Evolutionary conservation across 1,140 invertebrate genomes (phyloP).

Genomic region (Dreissena rostriformis): DNA sequence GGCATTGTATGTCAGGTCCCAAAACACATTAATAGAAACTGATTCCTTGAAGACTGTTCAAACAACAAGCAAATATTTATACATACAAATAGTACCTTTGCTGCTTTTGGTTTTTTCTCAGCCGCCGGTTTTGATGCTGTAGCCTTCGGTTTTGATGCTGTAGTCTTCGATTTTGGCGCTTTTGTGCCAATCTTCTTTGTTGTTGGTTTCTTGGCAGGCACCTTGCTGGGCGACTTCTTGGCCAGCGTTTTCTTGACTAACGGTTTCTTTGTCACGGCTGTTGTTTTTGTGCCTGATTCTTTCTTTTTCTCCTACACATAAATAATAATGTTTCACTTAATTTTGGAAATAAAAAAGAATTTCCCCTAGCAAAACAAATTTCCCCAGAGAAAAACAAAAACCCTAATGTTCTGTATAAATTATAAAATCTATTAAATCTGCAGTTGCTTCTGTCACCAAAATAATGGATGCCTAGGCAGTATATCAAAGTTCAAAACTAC

Average conservation of each 20-base stretch:
- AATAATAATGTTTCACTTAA: not conserved
- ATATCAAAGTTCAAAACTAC: too few species aligned
- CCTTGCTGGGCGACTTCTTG: conserved; percentile 38
- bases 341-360: not conserved
- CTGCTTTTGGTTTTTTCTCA: conserved; percentile 47
- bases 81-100: conserved; percentile 30
- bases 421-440: too few species aligned
- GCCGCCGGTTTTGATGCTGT: not conserved
- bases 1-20: too few species aligned
- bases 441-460: too few species aligned
- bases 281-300: not conserved
- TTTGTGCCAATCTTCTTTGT: conserved; percentile 8
- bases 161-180: conserved; percentile 16
- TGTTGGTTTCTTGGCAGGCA: conserved; percentile 15
- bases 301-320: not conserved
- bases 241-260: not conserved
- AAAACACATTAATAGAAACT: too few species aligned
- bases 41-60: too few species aligned
- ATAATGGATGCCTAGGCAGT: too few species aligned
- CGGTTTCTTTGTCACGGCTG: not conserved
- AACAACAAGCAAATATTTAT: not conserved
- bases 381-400: too few species aligned
- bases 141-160: not conserved
- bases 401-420: too few species aligned
- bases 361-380: not conserved